These are phyloP conservation scores for Pseudomyrmex dendroicus DNA, from an alignment of 1,140 invertebrate species.

Conservation along the genomic window DNA sequence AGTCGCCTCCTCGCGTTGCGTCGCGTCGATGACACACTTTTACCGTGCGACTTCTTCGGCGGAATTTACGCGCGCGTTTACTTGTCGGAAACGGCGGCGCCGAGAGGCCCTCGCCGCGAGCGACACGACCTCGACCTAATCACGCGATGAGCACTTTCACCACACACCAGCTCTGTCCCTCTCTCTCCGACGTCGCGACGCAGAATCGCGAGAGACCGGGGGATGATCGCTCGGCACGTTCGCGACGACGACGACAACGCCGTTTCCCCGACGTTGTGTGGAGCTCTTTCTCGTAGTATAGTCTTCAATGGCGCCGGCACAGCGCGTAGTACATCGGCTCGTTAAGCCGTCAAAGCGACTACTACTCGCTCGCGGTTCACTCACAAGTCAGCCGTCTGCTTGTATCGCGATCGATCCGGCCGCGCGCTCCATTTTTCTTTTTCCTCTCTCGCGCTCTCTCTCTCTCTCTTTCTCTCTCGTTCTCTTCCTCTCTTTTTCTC, in stretches of 20 bases:
- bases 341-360: conserved; percentile 23
- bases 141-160: conserved; percentile 70
- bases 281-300: conserved; percentile 13
- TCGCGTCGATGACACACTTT: conserved; percentile 70
- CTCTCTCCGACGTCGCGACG: conserved; percentile 34
- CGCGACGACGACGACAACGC: conserved; percentile 17
- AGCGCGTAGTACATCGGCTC: not conserved
- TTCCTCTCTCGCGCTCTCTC: conserved; percentile 38
- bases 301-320: conserved; percentile 35
- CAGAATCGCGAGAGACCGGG: conserved; percentile 44
- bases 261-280: not conserved
- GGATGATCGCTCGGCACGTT: conserved; percentile 31
- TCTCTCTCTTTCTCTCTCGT: conserved; percentile 10
- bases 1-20: conserved; percentile 35
- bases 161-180: conserved; percentile 55
- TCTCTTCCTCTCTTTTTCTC: conserved; percentile 14
- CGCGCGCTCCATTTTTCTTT: conserved; percentile 79
- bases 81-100: not conserved
- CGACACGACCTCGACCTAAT: conserved; percentile 70
- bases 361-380: conserved; percentile 47
- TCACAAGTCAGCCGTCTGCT: conserved; percentile 72
- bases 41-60: conserved; percentile 53
- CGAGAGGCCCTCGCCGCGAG: not conserved
- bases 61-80: not conserved
- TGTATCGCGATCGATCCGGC: conserved; percentile 83